phyloP scores from a whole-genome alignment of 2,113 vertebrate genomes.

The Pelmatolapia mariae region DNA sequence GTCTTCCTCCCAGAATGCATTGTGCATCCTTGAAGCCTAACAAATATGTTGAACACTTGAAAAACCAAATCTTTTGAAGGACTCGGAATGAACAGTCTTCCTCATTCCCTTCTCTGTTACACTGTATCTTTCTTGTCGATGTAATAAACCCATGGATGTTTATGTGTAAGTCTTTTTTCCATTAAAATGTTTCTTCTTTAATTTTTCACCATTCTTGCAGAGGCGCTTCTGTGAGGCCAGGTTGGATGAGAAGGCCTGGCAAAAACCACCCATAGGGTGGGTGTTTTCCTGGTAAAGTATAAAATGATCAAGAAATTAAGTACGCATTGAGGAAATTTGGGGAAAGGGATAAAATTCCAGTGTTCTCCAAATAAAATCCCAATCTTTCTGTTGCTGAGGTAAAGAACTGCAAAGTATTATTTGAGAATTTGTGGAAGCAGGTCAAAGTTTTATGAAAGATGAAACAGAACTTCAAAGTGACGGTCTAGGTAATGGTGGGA shows the following conservation, averaged over 20 bases:
- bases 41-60: background rate
- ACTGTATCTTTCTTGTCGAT: background rate
- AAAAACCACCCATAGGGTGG: background rate
- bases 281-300: background rate
- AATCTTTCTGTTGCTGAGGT: background rate
- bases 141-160: background rate
- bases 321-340: background rate
- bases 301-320: background rate
- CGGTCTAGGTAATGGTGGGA: background rate
- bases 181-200: background rate
- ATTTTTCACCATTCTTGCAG: background rate
- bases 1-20: background rate
- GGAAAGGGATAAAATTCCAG: background rate
- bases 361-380: background rate
- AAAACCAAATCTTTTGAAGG: background rate
- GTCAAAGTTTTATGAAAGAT: background rate
- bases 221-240: background rate
- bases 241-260: rapidly evolving
- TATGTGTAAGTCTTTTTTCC: background rate
- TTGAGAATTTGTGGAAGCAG: background rate
- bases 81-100: background rate
- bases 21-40: background rate
- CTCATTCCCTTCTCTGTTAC: background rate
- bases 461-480: background rate
- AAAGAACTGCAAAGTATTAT: background rate